Evolutionary conservation across 2,797 vertebrate genomes (phyloP), one percentile per base, ranked within the genome.

Genomic region (Spea hammondii): DNA sequence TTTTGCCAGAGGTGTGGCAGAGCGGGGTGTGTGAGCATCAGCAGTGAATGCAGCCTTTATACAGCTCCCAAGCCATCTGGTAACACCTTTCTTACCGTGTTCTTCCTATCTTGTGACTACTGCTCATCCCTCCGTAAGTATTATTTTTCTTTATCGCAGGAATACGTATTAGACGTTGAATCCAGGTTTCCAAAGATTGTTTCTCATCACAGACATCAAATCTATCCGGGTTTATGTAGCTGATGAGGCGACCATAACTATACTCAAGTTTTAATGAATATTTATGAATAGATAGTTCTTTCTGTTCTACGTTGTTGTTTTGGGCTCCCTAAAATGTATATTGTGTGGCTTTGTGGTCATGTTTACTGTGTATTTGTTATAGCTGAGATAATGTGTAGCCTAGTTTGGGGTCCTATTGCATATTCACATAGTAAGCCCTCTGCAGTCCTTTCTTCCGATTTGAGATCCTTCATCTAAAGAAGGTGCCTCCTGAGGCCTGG

Each of bases 11-110:
- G 10, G 60, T 47, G 69, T 54, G 77, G 77, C 17, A 57, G 12
- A 12, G 14, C 51, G 49, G 65, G 77, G 71, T 17, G 77, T 73
- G 54, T 49, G 7, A 8, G 5, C 53, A 44, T 10, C 62, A 13
- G 12, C 68, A 8, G 46, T 79, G 13, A 79, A 73, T 67, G 71
- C 32, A 17, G 70, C 49, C 54, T 79, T 79, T 79, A 74, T 79
- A 67, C 5, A n/a, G 62, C 0, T 51, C 72, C 51, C 12, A 17
- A 13, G 17, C 60, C 14, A 45, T 49, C 60, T 78, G 44, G 69
- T 72, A 45, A 68, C 2, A 59, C 5, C 44, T 59, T 32, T 11
- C 60, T 5, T 72, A 1, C 57, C 14, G 10, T 53, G 48, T 45
- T 72, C 50, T 14, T 60, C 45, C n/a, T 45, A 8, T 45, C 55